Conservation (phyloP, 2,113 vertebrate species). For the Eulemur rufifrons region DNA sequence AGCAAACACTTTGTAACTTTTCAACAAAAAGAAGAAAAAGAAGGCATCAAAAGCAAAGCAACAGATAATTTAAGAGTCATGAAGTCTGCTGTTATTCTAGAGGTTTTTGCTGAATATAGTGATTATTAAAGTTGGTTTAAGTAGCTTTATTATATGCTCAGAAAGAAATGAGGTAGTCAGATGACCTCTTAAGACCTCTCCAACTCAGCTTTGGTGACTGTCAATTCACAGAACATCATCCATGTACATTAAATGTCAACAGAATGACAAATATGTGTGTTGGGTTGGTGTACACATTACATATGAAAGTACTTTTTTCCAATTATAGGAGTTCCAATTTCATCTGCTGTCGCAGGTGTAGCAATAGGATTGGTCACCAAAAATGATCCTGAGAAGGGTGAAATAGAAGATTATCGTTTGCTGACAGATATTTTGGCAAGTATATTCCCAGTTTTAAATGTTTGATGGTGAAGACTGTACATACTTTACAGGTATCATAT, state of each 20-base stretch:
- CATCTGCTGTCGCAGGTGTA: conserved; percentile 94
- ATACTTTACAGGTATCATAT: neutral
- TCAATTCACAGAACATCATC: neutral
- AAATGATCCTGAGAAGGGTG: conserved; percentile 84
- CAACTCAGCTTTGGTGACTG: neutral
- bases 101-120: neutral
- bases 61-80: neutral
- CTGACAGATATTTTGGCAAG: conserved; percentile 97
- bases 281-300: neutral
- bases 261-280: neutral
- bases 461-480: neutral
- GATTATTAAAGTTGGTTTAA: neutral
- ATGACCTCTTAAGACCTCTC: conserved; percentile 1
- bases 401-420: conserved; percentile 94
- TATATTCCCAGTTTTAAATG: conserved; percentile 42
- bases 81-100: neutral
- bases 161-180: conserved; percentile 23
- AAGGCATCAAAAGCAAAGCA: neutral
- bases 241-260: conserved; percentile 9
- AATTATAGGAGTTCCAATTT: conserved; percentile 93
- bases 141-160: neutral
- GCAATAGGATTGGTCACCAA: conserved; percentile 94
- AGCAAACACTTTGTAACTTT: neutral
- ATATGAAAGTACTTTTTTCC: conserved; percentile 20
- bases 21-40: neutral